A percentile compares a stretch with the other conserved stretches of the same genome.
Conservation (phyloP, 2,113 vertebrate genomes). For the Cyanoderma ruficeps region DNA sequence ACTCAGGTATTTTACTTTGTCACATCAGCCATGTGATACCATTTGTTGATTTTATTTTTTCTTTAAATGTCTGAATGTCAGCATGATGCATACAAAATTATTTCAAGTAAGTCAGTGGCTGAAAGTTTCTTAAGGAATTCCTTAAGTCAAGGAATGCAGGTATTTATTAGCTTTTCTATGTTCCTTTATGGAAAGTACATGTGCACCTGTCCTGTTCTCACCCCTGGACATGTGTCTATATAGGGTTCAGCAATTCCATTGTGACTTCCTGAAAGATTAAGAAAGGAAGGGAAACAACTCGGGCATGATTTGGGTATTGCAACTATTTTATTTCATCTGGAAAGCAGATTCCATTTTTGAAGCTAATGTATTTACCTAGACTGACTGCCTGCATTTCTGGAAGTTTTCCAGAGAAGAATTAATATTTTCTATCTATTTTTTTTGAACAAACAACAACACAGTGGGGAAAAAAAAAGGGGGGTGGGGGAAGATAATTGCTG, state of each 20-base stretch:
- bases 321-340: not conserved
- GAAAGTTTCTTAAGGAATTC: not conserved
- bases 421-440: not conserved
- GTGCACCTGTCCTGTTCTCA: not conserved
- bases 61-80: not conserved
- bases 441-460: not conserved
- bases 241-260: not conserved
- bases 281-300: not conserved
- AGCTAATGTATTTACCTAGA: not conserved
- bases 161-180: not conserved
- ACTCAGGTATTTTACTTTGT: conserved; percentile 20
- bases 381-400: not conserved
- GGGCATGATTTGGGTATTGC: not conserved
- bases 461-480: not conserved
- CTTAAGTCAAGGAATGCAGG: not conserved
- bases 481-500: not conserved
- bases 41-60: no score
- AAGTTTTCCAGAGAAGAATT: not conserved
- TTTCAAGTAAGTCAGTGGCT: not conserved
- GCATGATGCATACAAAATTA: not conserved
- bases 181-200: not conserved
- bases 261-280: not conserved
- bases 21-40: not conserved
- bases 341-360: not conserved
- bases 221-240: no score